Conservation (phyloP, 2,113 vertebrate genomes). For the Vulpes ferrilata region DNA sequence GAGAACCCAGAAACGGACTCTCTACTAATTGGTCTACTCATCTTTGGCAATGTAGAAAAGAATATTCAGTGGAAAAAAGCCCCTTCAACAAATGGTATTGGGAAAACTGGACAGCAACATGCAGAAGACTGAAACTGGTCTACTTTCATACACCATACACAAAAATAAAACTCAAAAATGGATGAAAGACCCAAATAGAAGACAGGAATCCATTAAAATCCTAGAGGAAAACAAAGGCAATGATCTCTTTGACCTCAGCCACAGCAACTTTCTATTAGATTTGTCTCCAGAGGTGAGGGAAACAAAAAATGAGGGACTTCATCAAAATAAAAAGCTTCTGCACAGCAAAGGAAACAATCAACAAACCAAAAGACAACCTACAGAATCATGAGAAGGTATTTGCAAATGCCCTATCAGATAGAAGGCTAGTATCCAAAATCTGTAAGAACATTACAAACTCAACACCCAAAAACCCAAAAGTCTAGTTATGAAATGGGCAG, state of each 20-base stretch:
- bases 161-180: not conserved
- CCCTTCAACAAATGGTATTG: not conserved
- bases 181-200: not conserved
- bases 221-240: not conserved
- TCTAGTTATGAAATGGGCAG: not conserved
- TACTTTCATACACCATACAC: not conserved
- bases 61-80: not conserved
- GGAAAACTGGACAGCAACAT: not conserved
- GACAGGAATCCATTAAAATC: not conserved
- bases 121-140: not conserved
- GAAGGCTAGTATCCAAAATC: not conserved
- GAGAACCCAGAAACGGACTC: not conserved
- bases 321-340: not conserved
- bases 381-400: not conserved
- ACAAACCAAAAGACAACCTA: not conserved
- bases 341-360: not conserved
- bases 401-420: not conserved
- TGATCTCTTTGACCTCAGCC: not conserved
- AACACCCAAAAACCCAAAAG: not conserved
- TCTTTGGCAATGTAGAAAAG: not conserved
- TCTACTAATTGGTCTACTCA: not conserved
- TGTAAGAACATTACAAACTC: not conserved
- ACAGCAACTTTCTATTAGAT: not conserved
- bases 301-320: not conserved
- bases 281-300: not conserved